Evolutionary conservation across 2,797 vertebrate species (phyloP), one percentile per base, ranked within the genome.

Genomic region (Ctenochaetus hawaiiensis): DNA sequence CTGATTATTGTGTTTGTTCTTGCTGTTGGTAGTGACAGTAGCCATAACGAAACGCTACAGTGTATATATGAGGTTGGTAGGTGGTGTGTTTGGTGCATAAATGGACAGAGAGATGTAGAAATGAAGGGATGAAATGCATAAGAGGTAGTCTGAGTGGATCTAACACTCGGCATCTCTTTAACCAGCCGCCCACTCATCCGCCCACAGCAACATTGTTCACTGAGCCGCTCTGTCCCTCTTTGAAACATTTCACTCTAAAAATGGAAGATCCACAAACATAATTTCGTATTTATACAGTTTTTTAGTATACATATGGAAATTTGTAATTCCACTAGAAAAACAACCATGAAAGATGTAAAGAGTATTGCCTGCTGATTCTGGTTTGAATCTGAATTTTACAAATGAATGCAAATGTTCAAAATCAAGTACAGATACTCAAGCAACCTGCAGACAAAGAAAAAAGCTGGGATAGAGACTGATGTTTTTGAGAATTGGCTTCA

Each of bases 131-230:
- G 83, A 81, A 80, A 85, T 60, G 51, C 17, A 77, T 68, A 37
- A 80, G 86, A 87, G 82, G 83, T 66, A 52, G 67, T 1, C 72
- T 77, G 82, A 91, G 87, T 90, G 82, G 78, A 87, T 87, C 71
- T 37, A 85, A 86, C 84, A 79, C 78, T 86, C 68, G 37, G 83
- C 80, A 63, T 84, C 80, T 86, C 79, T 87, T 90, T 78, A 85
- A 81, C 30, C 67, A 66, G 73, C 87, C 83, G n/a, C 89, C 87
- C 89, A 89, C 88, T 86, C 90, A 67, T 47, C 78, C 83, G 16
- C 89, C 87, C 84, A 91, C 91, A 39, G 66, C 64, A 58, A 44
- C 85, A 89, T 89, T 89, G 88, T 88, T 91, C 88, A 66, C 82
- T 77, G 81, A 60, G 80, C 68, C 22, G 44, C 89, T 89, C 80